Conservation (phyloP, 2,888 invertebrate species). For the Himalopsyche japonica region DNA sequence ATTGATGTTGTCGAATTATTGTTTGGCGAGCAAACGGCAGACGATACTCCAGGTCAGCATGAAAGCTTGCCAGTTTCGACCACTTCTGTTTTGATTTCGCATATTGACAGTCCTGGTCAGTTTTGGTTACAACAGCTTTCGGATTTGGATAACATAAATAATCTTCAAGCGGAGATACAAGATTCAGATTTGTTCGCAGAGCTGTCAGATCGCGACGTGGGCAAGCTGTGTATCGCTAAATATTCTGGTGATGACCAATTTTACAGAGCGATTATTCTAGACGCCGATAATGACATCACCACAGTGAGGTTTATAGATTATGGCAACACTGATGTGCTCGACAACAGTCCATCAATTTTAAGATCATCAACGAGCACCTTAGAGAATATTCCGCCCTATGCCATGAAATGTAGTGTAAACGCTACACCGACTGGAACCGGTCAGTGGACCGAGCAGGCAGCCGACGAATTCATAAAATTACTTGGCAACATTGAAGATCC, state of each 20-base stretch:
- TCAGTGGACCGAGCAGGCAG: conserved; percentile 68
- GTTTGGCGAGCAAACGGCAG: not conserved
- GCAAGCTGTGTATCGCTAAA: conserved; percentile 73
- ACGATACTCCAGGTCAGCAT: not conserved
- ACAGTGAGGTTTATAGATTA: conserved; percentile 79
- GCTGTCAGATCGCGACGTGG: conserved; percentile 62
- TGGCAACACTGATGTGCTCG: conserved; percentile 76
- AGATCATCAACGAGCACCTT: conserved; percentile 66
- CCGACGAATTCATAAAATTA: conserved; percentile 59
- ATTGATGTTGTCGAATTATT: not conserved
- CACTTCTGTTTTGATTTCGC: conserved; percentile 45
- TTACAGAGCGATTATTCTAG: conserved; percentile 90
- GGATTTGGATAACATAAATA: conserved; percentile 60
- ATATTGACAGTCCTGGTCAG: conserved; percentile 74
- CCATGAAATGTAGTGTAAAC: conserved; percentile 69
- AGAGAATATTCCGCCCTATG: conserved; percentile 60
- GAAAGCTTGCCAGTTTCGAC: conserved; percentile 44
- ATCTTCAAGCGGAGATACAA: conserved; percentile 69
- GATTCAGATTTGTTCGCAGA: conserved; percentile 58
- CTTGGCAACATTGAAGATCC: conserved; percentile 58
- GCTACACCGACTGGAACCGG: conserved; percentile 65
- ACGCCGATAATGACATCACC: conserved; percentile 74
- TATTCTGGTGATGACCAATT: conserved; percentile 84
- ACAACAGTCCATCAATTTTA: conserved; percentile 63
- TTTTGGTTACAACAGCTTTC: conserved; percentile 73